Base-by-base conservation (phyloP, 2,113 vertebrate species). In the Aleadryas rufinucha region DNA sequence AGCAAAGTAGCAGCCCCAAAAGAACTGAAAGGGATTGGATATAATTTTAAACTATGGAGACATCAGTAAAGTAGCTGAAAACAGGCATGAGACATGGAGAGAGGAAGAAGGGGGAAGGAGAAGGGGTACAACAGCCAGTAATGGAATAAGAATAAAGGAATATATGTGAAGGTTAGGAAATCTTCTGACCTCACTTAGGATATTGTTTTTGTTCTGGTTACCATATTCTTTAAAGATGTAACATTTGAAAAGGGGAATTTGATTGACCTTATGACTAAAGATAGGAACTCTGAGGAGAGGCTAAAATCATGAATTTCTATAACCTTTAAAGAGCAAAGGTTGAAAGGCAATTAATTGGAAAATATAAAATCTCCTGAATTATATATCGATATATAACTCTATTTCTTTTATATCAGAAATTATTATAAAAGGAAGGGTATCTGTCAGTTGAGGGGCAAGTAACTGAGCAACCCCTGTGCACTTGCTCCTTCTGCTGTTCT, bases 271-370 rank as follows among this genome's bases (percentile, higher is more conserved):
- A 93, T 86, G 78, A 96, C 87, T 97, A 95, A 91, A 97, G 86
- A 64, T 92, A 85, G 84, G 94, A 97, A 86, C 79, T 93, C 59
- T 89, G 60, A 91, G 92, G 87, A 93, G 77, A 96, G 61, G 84
- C 72, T 94, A 90, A 94, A 97, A 92, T 96, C 86, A 90, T 94
- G 95, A 93, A 90, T 96, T 97, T 97, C 74, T 91, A 53, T 97
- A 95, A 97, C 92, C 92, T 97, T 98, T 97, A 97, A 96, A 97
- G 92, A 93, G 87, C 91, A 97, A 96, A 95, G 80, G 84, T 96
- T 96, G 92, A 97, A 89, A 84, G 96, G 75, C 71, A 94, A 95
- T 93, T 97, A 95, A 97, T 89, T 96, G 83, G 66, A 94, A 98
- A 97, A 96, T 92, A 95, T 63, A 96, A 97, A 94, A 78, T 96